These are phyloP conservation scores for Dendrolimus houi DNA, from an alignment of 2,888 invertebrate species.

Conservation along the genomic window DNA sequence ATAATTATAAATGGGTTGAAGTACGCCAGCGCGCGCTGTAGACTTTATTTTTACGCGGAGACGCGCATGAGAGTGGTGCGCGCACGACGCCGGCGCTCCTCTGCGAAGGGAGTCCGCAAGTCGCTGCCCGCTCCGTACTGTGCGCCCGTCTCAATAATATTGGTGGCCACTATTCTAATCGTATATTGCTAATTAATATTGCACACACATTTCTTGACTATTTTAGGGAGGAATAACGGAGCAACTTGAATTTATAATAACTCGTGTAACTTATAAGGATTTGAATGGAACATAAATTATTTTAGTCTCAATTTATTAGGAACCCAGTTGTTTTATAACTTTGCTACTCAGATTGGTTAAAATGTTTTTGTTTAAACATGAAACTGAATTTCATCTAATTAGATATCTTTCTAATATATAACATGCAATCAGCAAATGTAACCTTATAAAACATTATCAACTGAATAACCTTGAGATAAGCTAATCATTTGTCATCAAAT, in stretches of 20 bases:
- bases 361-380: too few relatives aligned
- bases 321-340: not conserved
- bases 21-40: conserved; percentile 65
- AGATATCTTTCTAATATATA: not conserved
- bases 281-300: conserved; percentile 12
- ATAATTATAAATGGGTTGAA: conserved; percentile 74
- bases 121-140: conserved; percentile 37
- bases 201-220: conserved; percentile 50
- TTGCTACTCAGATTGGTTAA: too few relatives aligned
- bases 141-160: conserved; percentile 48
- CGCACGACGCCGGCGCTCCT: conserved; percentile 46
- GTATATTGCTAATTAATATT: conserved; percentile 65
- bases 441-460: not conserved
- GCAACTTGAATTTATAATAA: conserved; percentile 52
- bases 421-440: not conserved
- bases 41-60: conserved; percentile 75
- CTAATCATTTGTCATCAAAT: conserved; percentile 2
- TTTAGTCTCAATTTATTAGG: not conserved
- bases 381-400: too few relatives aligned
- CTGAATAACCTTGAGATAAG: not conserved
- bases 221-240: conserved; percentile 62
- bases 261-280: conserved; percentile 37
- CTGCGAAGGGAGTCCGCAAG: conserved; percentile 52
- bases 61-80: conserved; percentile 64
- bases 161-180: conserved; percentile 54